Evolutionary conservation across 2,113 vertebrate species (phyloP), one percentile per base, ranked within the genome.

Genomic region (Clarias gariepinus): DNA sequence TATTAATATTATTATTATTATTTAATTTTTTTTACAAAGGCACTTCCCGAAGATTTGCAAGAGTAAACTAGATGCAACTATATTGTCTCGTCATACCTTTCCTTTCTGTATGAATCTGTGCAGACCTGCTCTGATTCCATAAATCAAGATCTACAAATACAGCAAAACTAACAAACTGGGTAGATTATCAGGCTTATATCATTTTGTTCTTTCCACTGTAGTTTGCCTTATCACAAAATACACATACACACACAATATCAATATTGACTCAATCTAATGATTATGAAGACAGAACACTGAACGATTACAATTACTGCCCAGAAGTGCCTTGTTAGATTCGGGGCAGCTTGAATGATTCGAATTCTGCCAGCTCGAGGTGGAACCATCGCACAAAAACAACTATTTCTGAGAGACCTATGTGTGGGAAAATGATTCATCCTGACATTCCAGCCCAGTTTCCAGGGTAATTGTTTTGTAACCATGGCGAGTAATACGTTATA

Each of bases 381-480:
- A 63, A 82, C 25, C n/a, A 18, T 28, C 2, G 2, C 55, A 47
- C 47, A 30, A 16, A 66, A 79, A 66, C 33, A 78, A 12, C 52
- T 23, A 23, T 15, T 64, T 53, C 30, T 28, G 12, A 13, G 23
- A 19, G 60, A 60, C 23, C 1, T 36, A n/a, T 1, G 25, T 18
- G 8, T 69, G 82, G 53, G 66, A 58, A 76, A 61, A 73, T 41
- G 68, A 25, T 64, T 69, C 28, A 83, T 23, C 28, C 64, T 36
- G 66, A 74, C 66, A 60, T 74, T 84, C 82, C 82, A 74, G 68
- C 23, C 30, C 8, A 10, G 25, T 83, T 71, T 71, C 23, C 66
- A 57, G 12, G 28, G 47, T 60, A 84, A 74, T 84, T 60, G 69
- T 41, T 84, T 73, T n/a, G 68, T 74, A 60, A 11, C 30, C 30